Evolutionary conservation across 2,113 vertebrate species (phyloP).

Genomic region (Chloebia gouldiae): DNA sequence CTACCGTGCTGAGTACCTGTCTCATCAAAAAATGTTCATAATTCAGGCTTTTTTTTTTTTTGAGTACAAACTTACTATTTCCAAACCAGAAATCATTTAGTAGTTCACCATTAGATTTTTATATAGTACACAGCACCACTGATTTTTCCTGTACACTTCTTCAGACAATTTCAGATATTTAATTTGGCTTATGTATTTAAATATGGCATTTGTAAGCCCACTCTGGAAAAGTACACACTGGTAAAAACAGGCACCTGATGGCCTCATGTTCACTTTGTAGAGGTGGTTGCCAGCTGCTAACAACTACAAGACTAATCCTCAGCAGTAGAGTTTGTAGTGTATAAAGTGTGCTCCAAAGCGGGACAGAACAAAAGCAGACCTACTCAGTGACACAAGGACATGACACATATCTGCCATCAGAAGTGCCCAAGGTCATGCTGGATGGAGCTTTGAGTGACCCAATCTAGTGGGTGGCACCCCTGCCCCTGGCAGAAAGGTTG

Average conservation of each 20-base stretch:
- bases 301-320: background rate
- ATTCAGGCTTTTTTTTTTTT: background rate
- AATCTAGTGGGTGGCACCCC: background rate
- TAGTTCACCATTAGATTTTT: background rate
- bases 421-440: background rate
- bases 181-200: background rate
- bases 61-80: background rate
- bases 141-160: background rate
- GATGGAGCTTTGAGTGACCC: background rate
- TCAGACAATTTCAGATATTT: background rate
- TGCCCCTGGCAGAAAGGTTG: background rate
- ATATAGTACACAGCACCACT: background rate
- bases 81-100: slow-evolving; percentile 6
- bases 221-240: accelerated
- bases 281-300: background rate
- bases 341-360: background rate
- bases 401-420: background rate
- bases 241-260: background rate
- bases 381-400: background rate
- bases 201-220: background rate
- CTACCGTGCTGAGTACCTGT: background rate
- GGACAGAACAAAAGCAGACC: background rate
- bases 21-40: slow-evolving; percentile 32
- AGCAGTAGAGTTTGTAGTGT: background rate
- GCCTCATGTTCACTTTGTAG: background rate